Evolutionary conservation across 2,888 invertebrate species (phyloP).

Genomic region (Chloromyia formosa): DNA sequence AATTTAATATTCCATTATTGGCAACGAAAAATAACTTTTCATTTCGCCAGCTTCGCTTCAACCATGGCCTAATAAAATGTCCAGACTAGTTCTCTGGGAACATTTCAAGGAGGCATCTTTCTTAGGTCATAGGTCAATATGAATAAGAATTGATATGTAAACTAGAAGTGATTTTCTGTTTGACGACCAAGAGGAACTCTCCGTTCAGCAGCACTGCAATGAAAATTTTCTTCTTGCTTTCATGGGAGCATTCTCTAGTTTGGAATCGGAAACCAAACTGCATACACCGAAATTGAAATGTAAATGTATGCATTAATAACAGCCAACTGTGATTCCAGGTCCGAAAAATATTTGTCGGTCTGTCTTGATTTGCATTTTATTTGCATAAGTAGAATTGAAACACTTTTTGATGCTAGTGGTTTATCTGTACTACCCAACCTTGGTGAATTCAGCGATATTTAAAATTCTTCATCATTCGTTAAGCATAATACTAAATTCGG

Average conservation of each 20-base stretch:
- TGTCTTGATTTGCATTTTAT: background rate
- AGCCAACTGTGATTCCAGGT: background rate
- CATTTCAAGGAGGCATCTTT: background rate
- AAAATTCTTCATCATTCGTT: no score
- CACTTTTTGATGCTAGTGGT: no score
- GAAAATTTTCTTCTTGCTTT: background rate
- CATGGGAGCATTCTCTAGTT: background rate
- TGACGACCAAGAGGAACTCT: background rate
- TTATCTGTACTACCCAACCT: no score
- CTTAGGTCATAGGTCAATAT: background rate
- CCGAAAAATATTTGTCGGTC: background rate
- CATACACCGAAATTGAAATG: slow-evolving; percentile 1
- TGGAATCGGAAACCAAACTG: background rate
- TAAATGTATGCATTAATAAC: slow-evolving; percentile 4
- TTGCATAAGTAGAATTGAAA: no score
- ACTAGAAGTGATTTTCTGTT: background rate
- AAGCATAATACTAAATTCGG: no score
- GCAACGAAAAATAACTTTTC: slow-evolving; percentile 14
- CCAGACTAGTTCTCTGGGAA: background rate
- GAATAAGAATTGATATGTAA: slow-evolving; percentile 10
- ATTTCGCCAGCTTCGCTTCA: background rate
- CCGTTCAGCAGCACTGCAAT: background rate
- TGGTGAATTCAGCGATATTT: no score
- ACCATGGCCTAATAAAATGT: background rate
- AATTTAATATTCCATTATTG: slow-evolving; percentile 31